Conservation (phyloP, 2,888 invertebrate genomes). For the Alentia gelatinosa region DNA sequence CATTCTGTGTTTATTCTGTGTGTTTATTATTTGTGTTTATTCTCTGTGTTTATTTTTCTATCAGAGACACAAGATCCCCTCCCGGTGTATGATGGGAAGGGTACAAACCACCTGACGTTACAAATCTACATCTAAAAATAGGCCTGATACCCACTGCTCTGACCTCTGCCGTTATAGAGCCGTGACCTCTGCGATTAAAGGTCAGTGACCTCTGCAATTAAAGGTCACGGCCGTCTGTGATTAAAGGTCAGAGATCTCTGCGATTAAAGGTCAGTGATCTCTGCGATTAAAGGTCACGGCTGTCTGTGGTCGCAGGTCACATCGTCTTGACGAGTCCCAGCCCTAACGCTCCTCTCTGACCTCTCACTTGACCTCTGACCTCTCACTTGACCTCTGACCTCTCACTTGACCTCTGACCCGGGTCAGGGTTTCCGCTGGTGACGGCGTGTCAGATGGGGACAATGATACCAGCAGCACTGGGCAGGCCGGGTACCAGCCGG, state of each 20-base stretch:
- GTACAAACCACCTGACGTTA: too few species aligned
- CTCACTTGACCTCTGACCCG: neutral
- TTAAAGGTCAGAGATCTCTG: neutral
- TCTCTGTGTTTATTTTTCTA: too few species aligned
- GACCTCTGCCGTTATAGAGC: too few species aligned
- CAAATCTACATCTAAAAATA: too few species aligned
- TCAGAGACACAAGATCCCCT: too few species aligned
- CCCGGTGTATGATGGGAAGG: too few species aligned
- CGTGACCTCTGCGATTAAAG: neutral
- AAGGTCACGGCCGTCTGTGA: neutral
- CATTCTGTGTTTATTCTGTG: too few species aligned
- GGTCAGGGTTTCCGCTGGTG: neutral
- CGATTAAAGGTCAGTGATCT: neutral
- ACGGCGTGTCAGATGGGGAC: neutral
- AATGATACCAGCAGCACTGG: neutral
- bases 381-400: neutral
- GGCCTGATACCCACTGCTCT: too few species aligned
- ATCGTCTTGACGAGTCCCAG: neutral
- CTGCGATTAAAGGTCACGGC: neutral
- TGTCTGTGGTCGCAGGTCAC: neutral
- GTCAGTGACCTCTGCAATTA: neutral
- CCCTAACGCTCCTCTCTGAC: neutral
- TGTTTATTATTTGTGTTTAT: too few species aligned
- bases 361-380: neutral
- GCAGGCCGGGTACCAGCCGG: neutral